Percentiles rank a stretch among this genome's conserved stretches.
phyloP scores from a whole-genome alignment of 2,113 vertebrate species.

The Oceanites oceanicus region DNA sequence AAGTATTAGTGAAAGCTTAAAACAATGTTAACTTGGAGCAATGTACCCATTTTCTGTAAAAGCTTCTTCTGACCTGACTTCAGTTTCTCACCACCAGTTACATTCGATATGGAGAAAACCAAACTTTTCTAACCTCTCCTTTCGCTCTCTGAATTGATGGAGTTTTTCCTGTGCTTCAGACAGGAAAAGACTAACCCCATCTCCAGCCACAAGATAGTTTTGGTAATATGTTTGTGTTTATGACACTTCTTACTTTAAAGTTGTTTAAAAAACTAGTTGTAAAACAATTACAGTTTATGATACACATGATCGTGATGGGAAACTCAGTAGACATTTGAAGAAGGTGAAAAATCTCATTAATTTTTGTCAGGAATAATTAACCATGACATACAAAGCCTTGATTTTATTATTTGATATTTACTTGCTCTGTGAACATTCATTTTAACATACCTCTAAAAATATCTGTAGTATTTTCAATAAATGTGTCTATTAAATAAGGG shows the following conservation, averaged over 20 bases:
- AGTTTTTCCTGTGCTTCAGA: neutral
- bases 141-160: neutral
- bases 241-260: neutral
- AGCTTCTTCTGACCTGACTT: neutral
- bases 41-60: neutral
- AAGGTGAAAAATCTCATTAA: neutral
- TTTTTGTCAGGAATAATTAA: neutral
- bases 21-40: neutral
- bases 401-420: neutral
- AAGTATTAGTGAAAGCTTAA: neutral
- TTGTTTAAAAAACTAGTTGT: neutral
- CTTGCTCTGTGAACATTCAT: neutral
- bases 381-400: neutral
- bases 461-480: neutral
- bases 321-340: neutral
- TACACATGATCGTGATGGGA: neutral
- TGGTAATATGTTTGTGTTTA: neutral
- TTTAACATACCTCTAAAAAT: neutral
- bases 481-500: neutral
- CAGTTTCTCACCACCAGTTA: neutral
- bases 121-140: neutral
- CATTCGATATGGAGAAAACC: neutral
- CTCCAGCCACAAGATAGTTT: neutral
- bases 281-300: neutral
- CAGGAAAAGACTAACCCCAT: neutral